These are phyloP conservation scores for Pachymerium ferrugineum DNA, from an alignment of 2,888 invertebrate genomes.

Conservation along the genomic window DNA sequence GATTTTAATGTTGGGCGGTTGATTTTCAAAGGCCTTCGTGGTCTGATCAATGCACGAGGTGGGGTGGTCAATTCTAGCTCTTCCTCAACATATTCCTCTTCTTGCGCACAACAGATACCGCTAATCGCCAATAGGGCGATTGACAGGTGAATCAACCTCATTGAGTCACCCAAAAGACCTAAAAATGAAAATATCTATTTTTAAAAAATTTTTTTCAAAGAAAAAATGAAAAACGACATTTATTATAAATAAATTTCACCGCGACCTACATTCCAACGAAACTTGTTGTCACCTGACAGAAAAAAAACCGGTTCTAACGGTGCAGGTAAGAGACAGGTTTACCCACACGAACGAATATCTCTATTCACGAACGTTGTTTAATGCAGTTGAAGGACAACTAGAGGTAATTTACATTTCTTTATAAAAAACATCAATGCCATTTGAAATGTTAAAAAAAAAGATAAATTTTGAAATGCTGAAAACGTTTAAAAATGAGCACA, in stretches of 20 bases:
- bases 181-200: background rate
- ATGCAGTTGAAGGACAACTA: constrained; percentile 2
- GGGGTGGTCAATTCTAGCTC: background rate
- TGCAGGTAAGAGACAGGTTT: constrained; percentile 6
- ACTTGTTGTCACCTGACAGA: background rate
- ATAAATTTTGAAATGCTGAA: background rate
- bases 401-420: too few relatives aligned
- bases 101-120: background rate
- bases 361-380: background rate
- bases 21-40: background rate
- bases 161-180: background rate
- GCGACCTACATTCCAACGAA: constrained; percentile 6
- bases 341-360: background rate
- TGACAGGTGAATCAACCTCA: background rate
- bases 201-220: background rate
- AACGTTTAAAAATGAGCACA: background rate
- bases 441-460: background rate
- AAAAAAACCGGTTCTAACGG: background rate
- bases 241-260: background rate
- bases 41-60: background rate
- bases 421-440: background rate
- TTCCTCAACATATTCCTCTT: background rate
- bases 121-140: background rate
- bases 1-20: background rate
- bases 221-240: background rate